Evolutionary conservation across 2,113 vertebrate genomes (phyloP).

Genomic region (Cyanoderma ruficeps): DNA sequence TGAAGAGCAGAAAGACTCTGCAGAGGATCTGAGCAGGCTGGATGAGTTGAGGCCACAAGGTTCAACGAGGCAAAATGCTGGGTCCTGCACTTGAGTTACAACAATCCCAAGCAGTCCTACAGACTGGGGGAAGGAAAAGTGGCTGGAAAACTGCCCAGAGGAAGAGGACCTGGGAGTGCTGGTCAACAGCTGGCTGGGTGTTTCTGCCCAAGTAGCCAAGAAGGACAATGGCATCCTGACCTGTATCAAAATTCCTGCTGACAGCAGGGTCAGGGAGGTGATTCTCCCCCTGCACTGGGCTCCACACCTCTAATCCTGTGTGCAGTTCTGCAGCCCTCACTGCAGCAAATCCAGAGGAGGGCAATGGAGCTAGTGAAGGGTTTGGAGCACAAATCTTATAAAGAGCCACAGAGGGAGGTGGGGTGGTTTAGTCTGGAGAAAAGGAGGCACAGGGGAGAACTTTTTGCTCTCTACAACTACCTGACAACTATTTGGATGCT

Average conservation of each 20-base stretch:
- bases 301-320: not conserved
- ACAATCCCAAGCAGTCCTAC: not conserved
- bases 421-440: not conserved
- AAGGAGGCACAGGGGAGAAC: not conserved
- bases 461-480: not conserved
- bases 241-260: not conserved
- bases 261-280: not conserved
- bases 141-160: not conserved
- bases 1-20: not conserved
- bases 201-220: no score
- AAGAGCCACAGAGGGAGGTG: not conserved
- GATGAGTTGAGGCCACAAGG: not conserved
- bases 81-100: not conserved
- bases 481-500: not conserved
- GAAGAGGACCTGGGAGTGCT: not conserved
- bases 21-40: not conserved
- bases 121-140: not conserved
- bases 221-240: not conserved
- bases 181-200: no score
- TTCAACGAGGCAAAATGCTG: not conserved
- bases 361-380: not conserved
- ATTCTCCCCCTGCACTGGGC: not conserved
- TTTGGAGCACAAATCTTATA: not conserved
- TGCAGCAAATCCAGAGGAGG: not conserved
- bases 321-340: not conserved